Percentiles rank a stretch among this genome's conserved stretches.
Conservation (phyloP, 1,140 invertebrate species). For the Drosophila takahashii region DNA sequence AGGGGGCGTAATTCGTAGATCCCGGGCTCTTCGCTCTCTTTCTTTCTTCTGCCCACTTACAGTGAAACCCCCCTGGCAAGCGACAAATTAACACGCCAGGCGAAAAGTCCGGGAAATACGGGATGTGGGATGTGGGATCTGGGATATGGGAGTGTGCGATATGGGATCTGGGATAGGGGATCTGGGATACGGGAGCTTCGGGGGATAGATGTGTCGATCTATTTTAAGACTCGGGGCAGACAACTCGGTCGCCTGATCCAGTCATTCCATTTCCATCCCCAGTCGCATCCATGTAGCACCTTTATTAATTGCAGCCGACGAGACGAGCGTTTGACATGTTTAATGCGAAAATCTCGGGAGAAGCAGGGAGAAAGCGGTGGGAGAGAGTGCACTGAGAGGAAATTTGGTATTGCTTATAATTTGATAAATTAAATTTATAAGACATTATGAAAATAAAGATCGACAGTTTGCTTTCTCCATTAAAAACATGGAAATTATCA, state of each 20-base stretch:
- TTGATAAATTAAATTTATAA: not conserved
- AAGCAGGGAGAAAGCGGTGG: not conserved
- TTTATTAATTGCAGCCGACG: slow-evolving; percentile 82
- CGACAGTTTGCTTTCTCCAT: no score
- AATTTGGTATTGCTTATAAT: not conserved
- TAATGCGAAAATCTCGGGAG: slow-evolving; percentile 69
- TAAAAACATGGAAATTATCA: no score
- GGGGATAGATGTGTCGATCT: slow-evolving; percentile 21
- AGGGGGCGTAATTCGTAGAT: slow-evolving; percentile 1
- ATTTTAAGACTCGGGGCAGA: slow-evolving; percentile 52
- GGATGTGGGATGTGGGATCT: not conserved
- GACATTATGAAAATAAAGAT: no score
- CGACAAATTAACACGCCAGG: slow-evolving; percentile 63
- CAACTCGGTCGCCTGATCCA: slow-evolving; percentile 44
- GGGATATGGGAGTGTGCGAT: not conserved
- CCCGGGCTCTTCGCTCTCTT: not conserved
- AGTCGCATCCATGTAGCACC: slow-evolving; percentile 67
- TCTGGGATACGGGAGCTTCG: slow-evolving; percentile 4
- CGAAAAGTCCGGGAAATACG: slow-evolving; percentile 4
- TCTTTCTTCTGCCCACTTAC: slow-evolving; percentile 19
- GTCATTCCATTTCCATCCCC: slow-evolving; percentile 4
- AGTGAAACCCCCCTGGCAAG: not conserved
- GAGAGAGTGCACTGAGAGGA: slow-evolving; percentile 8
- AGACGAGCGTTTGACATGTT: slow-evolving; percentile 80
- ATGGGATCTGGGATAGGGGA: slow-evolving; percentile 2